phyloP scores from a whole-genome alignment of 2,797 vertebrate species.

The Anisognathus igniventris region DNA sequence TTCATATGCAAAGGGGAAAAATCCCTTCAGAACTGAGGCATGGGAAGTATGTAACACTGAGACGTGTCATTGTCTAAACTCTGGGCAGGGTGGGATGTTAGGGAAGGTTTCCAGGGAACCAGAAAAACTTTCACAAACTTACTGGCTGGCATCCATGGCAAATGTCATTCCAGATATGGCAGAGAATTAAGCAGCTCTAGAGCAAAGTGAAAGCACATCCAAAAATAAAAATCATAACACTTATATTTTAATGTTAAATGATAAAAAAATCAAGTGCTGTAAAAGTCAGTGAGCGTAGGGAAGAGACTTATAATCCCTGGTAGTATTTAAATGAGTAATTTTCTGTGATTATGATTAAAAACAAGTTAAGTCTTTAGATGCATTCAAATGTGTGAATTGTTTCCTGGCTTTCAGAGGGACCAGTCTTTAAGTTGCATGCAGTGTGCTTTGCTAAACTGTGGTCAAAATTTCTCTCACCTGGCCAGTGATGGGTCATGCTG shows the following conservation, averaged over 20 bases:
- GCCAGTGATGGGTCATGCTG: not conserved
- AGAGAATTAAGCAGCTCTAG: conserved; percentile 25
- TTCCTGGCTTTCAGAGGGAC: not conserved
- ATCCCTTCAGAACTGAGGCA: conserved; percentile 45
- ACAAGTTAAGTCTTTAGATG: not conserved
- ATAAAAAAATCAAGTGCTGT: not conserved
- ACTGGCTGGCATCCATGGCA: conserved; percentile 16
- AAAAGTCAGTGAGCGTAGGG: not conserved
- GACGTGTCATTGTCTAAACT: conserved; percentile 55
- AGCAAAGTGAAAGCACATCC: not conserved
- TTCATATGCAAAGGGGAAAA: conserved; percentile 39
- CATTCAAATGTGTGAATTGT: not conserved
- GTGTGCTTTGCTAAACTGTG: not conserved
- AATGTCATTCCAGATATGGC: conserved; percentile 59
- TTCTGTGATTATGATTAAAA: not conserved
- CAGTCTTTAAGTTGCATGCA: not conserved
- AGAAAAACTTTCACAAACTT: conserved; percentile 51
- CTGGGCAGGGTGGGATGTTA: conserved; percentile 44
- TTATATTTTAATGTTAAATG: not conserved
- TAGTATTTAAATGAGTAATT: not conserved
- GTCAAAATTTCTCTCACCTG: not conserved
- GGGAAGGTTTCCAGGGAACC: conserved; percentile 54
- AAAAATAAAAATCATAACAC: not conserved
- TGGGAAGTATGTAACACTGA: conserved; percentile 11
- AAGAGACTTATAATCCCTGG: not conserved